Evolutionary conservation across 1,140 invertebrate species (phyloP).

Genomic region (Pogonomyrmex californicus): DNA sequence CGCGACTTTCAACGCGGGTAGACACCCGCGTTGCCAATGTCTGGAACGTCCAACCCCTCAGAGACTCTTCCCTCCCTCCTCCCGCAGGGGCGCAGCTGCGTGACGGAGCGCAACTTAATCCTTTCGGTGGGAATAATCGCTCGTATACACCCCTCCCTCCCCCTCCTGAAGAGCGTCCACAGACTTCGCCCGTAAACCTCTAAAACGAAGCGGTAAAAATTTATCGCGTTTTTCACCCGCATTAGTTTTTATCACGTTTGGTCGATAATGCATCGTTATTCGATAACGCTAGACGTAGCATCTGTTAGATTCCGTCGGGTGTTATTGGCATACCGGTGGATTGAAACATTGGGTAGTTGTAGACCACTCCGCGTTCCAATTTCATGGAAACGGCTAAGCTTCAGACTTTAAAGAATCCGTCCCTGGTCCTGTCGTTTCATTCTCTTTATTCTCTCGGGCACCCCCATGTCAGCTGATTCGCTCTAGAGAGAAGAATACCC

Average conservation of each 20-base stretch:
- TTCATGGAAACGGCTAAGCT: slow-evolving; percentile 5
- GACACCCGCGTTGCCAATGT: slow-evolving; percentile 50
- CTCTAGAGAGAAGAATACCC: not conserved
- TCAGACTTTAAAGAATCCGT: not conserved
- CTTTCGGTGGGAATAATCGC: not conserved
- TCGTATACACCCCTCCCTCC: not conserved
- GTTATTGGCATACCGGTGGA: slow-evolving; percentile 13
- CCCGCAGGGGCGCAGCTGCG: slow-evolving; percentile 37
- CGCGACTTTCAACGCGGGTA: slow-evolving; percentile 39
- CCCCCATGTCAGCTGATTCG: slow-evolving; percentile 38
- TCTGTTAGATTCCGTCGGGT: slow-evolving; percentile 13
- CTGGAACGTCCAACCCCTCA: slow-evolving; percentile 41
- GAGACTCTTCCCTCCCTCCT: slow-evolving; percentile 2
- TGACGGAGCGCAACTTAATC: not conserved
- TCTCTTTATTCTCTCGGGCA: slow-evolving; percentile 19
- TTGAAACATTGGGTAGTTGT: slow-evolving; percentile 8
- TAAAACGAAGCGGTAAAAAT: not conserved
- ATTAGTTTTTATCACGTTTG: slow-evolving; percentile 21
- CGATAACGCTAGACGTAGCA: not conserved
- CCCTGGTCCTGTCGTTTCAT: not conserved
- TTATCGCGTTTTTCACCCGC: not conserved
- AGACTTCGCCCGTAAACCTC: not conserved
- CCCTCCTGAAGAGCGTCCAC: not conserved
- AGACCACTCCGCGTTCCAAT: slow-evolving; percentile 3
- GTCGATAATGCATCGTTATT: slow-evolving; percentile 17